A percentile compares a stretch with the other conserved stretches of the same genome.
Conservation (phyloP, 23 tunicate genomes). For the Halocynthia roretzi region DNA sequence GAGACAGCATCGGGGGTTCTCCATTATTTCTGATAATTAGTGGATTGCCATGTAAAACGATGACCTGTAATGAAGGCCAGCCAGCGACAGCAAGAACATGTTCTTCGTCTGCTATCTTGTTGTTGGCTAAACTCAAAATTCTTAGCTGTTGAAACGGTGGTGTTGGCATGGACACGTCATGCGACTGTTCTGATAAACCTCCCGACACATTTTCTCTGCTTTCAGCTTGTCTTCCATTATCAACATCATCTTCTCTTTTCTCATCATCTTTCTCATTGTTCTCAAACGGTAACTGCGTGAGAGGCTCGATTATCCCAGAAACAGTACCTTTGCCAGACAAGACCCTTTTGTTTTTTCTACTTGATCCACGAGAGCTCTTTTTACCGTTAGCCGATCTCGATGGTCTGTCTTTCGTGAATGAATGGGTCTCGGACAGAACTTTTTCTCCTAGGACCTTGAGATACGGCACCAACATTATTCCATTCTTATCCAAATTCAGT, state of each 20-base stretch:
- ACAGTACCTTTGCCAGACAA: too few relatives aligned
- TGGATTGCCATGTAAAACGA: constrained; percentile 69
- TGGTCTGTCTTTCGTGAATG: constrained; percentile 41
- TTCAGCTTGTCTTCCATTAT: background rate
- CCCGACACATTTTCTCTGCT: background rate
- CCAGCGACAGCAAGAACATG: constrained; percentile 80
- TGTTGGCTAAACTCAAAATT: constrained; percentile 70
- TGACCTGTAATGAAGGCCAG: constrained; percentile 75
- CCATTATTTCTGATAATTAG: constrained; percentile 50
- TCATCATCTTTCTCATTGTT: background rate
- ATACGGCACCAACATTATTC: constrained; percentile 61
- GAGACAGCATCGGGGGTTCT: constrained; percentile 77
- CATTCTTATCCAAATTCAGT: constrained; percentile 76
- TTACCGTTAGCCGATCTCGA: constrained; percentile 53
- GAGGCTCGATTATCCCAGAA: too few relatives aligned
- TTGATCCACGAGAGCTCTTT: constrained; percentile 34
- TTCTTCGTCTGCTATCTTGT: constrained; percentile 66
- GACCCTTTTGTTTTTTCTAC: constrained; percentile 5
- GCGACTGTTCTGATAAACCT: background rate
- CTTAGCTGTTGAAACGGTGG: constrained; percentile 80
- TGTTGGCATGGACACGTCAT: constrained; percentile 30
- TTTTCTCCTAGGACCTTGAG: constrained; percentile 72
- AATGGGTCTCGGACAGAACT: constrained; percentile 63
- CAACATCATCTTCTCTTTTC: background rate
- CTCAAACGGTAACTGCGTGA: background rate